Evolutionary conservation across 2,888 invertebrate genomes (phyloP).

Genomic region (Brenthis hecate): DNA sequence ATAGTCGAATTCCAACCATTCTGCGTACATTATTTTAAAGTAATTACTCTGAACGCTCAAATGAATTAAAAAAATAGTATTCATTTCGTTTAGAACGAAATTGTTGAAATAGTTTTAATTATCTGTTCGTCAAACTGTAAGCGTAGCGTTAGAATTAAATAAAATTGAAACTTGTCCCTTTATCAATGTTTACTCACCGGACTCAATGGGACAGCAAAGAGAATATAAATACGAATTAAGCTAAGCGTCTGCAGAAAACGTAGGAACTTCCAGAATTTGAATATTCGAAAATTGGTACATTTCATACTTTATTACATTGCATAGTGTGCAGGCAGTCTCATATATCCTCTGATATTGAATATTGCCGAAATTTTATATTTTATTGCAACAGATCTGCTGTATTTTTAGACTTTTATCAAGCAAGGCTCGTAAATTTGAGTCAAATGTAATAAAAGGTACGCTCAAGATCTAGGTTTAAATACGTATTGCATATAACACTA

Average conservation of each 20-base stretch:
- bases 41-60: no score
- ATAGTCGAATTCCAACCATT: no score
- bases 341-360: constrained; percentile 16
- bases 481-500: constrained; percentile 25
- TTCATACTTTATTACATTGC: constrained; percentile 23
- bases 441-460: neutral
- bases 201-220: constrained; percentile 41
- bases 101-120: neutral
- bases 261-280: constrained; percentile 18
- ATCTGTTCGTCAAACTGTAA: constrained; percentile 8
- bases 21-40: no score
- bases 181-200: constrained; percentile 45
- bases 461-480: constrained; percentile 19
- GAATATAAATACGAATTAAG: constrained; percentile 35
- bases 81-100: no score
- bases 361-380: constrained; percentile 10
- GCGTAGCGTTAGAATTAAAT: constrained; percentile 25
- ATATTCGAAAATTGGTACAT: constrained; percentile 28
- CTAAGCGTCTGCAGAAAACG: constrained; percentile 26
- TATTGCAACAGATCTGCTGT: neutral
- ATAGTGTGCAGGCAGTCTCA: constrained; percentile 14
- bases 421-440: neutral
- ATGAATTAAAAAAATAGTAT: no score
- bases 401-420: neutral
- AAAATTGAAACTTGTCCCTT: constrained; percentile 39